Evolutionary conservation across 2,113 vertebrate species (phyloP), one percentile per base, ranked within the genome.

Genomic region (Anguilla rostrata): DNA sequence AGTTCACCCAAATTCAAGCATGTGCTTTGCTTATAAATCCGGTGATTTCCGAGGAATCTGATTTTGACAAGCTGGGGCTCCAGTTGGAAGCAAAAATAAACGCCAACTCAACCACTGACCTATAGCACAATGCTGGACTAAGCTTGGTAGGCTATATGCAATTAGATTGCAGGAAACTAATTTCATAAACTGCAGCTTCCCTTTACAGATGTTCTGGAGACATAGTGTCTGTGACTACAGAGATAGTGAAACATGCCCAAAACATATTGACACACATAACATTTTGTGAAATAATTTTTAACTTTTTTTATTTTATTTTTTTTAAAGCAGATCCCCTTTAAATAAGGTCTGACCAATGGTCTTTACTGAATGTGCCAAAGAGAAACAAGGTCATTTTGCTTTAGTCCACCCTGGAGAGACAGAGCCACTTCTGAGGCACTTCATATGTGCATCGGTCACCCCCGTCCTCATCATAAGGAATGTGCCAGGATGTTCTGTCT

Each of bases 361-460:
- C 12, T 81, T 2, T n/a, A 34, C 18, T 29, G 46, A 15, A 57
- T 41, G 66, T 16, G 0, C 11, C n/a, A 26, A 43, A 12, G 9
- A 46, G 18, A 34, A 22, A 66, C 5, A 26, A 14, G 40, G 81
- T 53, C 26, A 29, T n/a, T 26, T 14, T 11, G 40, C 14, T 40
- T 87, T 71, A 91, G 29, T 5, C 20, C 53, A 91, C 89, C 83
- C 88, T 94, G 20, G 91, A 95, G 88, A 99, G 92, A 90, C 98
- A 99, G 53, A 99, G 95, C 98, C 98, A 99, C 81, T 92, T 96
- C 83, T 94, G 96, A 18, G 98, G 98, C 1, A 99, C 94, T 95
- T 94, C 93, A 83, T 95, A 97, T 0, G 95, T 95, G 29, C 94
- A 93, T 92, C 98, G 96, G 91, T 97, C 94, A 29, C 94, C 94